phyloP scores from a whole-genome alignment of 2,888 invertebrate genomes.

The Blera fallax region DNA sequence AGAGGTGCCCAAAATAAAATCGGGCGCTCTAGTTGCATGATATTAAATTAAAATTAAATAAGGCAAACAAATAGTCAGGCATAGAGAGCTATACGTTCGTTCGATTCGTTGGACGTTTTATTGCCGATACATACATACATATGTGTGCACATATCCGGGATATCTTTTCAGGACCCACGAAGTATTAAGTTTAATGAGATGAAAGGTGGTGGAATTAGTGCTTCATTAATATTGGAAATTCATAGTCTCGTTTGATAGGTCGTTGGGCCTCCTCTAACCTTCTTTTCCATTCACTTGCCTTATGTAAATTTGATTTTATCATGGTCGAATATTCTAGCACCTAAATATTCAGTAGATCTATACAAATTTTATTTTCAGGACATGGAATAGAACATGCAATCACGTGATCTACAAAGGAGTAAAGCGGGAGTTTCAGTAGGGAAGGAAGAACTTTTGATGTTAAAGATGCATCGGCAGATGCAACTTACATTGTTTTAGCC shows the following conservation, averaged over 20 bases:
- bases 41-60: slow-evolving; percentile 65
- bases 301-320: slow-evolving; percentile 16
- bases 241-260: slow-evolving; percentile 30
- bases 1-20: slow-evolving; percentile 8
- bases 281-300: background rate
- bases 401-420: no score
- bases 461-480: no score
- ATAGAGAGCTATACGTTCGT: background rate
- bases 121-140: slow-evolving; percentile 1
- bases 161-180: background rate
- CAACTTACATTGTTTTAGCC: no score
- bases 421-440: no score
- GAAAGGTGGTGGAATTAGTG: slow-evolving; percentile 24
- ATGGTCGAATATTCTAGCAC: background rate
- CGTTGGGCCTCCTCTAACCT: background rate
- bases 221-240: slow-evolving; percentile 51
- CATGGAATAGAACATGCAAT: background rate
- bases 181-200: slow-evolving; percentile 20
- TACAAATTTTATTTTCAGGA: background rate
- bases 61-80: slow-evolving; percentile 16
- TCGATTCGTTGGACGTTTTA: background rate
- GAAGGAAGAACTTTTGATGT: no score
- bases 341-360: background rate
- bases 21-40: slow-evolving; percentile 15
- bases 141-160: background rate